phyloP scores from a whole-genome alignment of 1,140 invertebrate species.

The Proales similis region DNA sequence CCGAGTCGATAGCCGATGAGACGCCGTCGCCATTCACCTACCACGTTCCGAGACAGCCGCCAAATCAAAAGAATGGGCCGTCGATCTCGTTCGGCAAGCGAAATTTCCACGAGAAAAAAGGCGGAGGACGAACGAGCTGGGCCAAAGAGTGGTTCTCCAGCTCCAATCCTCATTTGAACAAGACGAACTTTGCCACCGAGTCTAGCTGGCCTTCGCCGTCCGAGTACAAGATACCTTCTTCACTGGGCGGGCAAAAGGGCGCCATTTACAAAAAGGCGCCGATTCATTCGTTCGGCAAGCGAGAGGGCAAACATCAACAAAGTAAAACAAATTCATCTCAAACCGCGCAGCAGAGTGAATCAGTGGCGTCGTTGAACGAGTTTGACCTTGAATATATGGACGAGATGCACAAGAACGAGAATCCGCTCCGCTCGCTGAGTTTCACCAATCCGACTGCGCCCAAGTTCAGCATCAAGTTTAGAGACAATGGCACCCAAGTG shows the following conservation, averaged over 20 bases:
- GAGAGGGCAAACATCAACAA: neutral
- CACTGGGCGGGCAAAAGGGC: neutral
- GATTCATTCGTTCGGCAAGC: slow-evolving; percentile 4
- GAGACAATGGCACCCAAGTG: slow-evolving; percentile 15
- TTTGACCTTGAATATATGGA: neutral
- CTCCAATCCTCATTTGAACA: slow-evolving; percentile 9
- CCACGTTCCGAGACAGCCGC: slow-evolving; percentile 14
- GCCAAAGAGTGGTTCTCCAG: slow-evolving; percentile 30
- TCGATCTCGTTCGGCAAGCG: slow-evolving; percentile 5
- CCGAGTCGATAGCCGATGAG: too few species aligned
- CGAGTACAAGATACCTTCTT: slow-evolving; percentile 1
- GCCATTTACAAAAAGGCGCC: neutral
- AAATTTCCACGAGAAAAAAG: slow-evolving; percentile 17
- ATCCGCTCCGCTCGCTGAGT: neutral
- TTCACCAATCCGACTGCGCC: slow-evolving; percentile 6
- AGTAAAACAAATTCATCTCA: neutral
- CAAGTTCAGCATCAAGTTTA: slow-evolving; percentile 24
- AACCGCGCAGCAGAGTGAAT: neutral
- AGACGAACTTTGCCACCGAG: slow-evolving; percentile 24
- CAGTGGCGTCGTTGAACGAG: neutral
- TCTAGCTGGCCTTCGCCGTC: slow-evolving; percentile 7
- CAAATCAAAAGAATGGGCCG: slow-evolving; percentile 19
- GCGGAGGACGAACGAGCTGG: slow-evolving; percentile 21
- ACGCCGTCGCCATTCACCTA: slow-evolving; percentile 12
- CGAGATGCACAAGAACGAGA: neutral